Evolutionary conservation across 2,888 invertebrate genomes (phyloP).

Genomic region (Cataglyphis rosenhaueri): DNA sequence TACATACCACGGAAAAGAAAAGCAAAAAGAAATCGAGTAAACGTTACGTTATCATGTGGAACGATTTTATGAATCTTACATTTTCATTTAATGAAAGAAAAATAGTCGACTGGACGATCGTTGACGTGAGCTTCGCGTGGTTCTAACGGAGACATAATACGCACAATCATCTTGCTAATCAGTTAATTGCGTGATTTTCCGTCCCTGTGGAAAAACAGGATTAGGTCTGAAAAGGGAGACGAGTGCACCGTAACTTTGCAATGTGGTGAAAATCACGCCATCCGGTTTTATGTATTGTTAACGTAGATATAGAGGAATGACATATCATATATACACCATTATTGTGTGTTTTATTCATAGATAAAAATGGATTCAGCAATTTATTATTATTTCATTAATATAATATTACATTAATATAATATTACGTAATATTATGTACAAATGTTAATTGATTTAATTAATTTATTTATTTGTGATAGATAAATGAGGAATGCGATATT

Average conservation of each 20-base stretch:
- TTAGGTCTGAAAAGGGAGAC: constrained; percentile 48
- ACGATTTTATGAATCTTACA: not conserved
- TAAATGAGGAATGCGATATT: not conserved
- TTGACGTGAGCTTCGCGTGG: constrained; percentile 17
- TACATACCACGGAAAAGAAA: not conserved
- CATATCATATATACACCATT: not conserved
- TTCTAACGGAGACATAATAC: constrained; percentile 35
- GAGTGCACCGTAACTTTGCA: not conserved
- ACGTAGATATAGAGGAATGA: not conserved
- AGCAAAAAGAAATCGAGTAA: constrained; percentile 4
- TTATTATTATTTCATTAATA: constrained; percentile 26
- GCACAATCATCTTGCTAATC: constrained; percentile 67
- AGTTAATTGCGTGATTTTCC: constrained; percentile 77
- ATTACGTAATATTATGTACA: not conserved
- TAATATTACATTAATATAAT: constrained; percentile 30
- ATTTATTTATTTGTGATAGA: constrained; percentile 37
- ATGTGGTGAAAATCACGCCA: not conserved
- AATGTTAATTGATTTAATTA: constrained; percentile 9
- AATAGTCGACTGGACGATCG: constrained; percentile 51
- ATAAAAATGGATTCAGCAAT: constrained; percentile 19
- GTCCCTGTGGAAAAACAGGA: constrained; percentile 61
- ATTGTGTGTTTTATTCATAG: not conserved
- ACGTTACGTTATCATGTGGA: not conserved
- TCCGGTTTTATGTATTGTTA: not conserved
- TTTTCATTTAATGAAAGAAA: constrained; percentile 61